Percentiles rank a stretch among this genome's conserved stretches.
Evolutionary conservation across 2,113 vertebrate species (phyloP).

Genomic region (Rostratula benghalensis): DNA sequence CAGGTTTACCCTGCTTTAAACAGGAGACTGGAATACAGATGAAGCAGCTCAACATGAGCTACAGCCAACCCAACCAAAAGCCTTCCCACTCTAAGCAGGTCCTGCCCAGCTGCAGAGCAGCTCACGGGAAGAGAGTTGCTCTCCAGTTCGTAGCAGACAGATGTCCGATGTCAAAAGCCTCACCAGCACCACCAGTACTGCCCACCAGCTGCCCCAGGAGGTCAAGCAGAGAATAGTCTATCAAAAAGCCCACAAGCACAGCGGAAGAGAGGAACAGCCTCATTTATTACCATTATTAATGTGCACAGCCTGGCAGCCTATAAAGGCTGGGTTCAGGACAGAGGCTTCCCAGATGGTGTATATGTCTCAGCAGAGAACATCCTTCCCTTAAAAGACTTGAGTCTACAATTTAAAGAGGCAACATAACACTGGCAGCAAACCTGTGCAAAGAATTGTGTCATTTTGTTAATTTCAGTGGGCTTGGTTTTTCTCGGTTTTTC

Average conservation of each 20-base stretch:
- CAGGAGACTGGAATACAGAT: not conserved
- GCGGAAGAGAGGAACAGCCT: not conserved
- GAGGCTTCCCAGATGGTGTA: not conserved
- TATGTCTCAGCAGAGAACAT: not conserved
- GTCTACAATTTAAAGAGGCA: not conserved
- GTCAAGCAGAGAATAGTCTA: not conserved
- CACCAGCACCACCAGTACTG: not conserved
- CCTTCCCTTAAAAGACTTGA: not conserved
- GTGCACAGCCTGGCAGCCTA: not conserved
- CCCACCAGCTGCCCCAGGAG: rapidly evolving
- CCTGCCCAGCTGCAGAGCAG: not conserved
- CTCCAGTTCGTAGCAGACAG: not conserved
- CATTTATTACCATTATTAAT: rapidly evolving
- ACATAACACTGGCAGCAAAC: not conserved
- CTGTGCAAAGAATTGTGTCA: not conserved
- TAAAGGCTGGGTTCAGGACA: rapidly evolving
- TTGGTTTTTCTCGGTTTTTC: not conserved
- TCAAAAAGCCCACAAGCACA: not conserved
- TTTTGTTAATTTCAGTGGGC: not conserved
- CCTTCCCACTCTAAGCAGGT: not conserved
- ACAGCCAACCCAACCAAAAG: not conserved
- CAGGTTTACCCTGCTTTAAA: not conserved
- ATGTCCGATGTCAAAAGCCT: not conserved
- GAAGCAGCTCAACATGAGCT: not conserved
- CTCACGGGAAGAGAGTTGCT: rapidly evolving